A percentile compares a stretch with the other conserved stretches of the same genome.
phyloP scores from a whole-genome alignment of 2,797 vertebrate species.

The Philypnodon macrostomus region DNA sequence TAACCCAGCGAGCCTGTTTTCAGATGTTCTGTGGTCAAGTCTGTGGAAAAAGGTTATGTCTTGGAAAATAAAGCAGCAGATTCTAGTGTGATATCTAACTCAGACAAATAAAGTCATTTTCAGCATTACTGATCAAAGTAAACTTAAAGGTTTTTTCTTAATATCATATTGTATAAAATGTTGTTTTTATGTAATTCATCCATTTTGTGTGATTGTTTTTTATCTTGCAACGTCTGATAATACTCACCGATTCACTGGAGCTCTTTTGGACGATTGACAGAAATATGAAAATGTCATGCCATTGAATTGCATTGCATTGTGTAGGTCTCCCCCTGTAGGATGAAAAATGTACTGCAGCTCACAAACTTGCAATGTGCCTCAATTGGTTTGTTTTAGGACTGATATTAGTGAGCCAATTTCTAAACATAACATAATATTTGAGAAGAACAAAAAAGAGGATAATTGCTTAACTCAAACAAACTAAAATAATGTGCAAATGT shows the following conservation, averaged over 20 bases:
- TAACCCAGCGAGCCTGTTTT: slow-evolving; percentile 72
- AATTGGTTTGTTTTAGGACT: too few relatives aligned
- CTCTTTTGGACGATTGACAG: too few relatives aligned
- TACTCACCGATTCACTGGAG: too few relatives aligned
- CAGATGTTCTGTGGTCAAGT: slow-evolving; percentile 73
- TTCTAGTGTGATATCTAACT: slow-evolving; percentile 45
- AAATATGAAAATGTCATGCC: too few relatives aligned
- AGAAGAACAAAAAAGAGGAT: too few relatives aligned
- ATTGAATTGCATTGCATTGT: slow-evolving; percentile 66
- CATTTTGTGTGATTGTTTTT: background rate
- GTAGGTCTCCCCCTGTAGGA: slow-evolving; percentile 69
- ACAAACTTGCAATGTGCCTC: too few relatives aligned
- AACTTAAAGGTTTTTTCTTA: too few relatives aligned
- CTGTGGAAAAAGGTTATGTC: slow-evolving; percentile 60
- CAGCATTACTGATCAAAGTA: slow-evolving; percentile 17
- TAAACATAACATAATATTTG: too few relatives aligned
- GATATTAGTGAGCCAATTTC: too few relatives aligned
- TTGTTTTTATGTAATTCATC: slow-evolving; percentile 10
- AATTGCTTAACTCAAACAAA: too few relatives aligned
- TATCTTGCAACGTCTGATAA: too few relatives aligned
- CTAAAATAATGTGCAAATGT: background rate
- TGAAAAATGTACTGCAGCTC: slow-evolving; percentile 15
- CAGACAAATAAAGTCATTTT: slow-evolving; percentile 32
- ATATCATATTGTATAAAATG: too few relatives aligned
- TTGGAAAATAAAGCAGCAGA: slow-evolving; percentile 64